phyloP scores from a whole-genome alignment of 1,140 invertebrate genomes.

The Pachypeltis micranthus region DNA sequence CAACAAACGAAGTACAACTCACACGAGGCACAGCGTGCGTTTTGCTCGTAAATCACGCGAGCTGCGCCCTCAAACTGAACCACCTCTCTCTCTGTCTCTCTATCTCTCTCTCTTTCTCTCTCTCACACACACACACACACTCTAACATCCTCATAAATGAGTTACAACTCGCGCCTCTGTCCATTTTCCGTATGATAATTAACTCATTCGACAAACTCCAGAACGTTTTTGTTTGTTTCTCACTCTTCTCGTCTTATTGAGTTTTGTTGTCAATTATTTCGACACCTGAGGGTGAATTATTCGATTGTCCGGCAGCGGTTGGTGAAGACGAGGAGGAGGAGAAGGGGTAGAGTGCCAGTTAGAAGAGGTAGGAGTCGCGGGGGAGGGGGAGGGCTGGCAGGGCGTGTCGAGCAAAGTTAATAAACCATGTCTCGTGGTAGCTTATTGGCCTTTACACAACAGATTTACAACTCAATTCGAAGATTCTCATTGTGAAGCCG shows the following conservation, averaged over 20 bases:
- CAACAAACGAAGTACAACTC: too few species aligned
- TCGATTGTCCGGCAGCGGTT: background rate
- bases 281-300: conserved; percentile 6
- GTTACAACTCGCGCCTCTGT: background rate
- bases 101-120: too few species aligned
- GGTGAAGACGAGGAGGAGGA: background rate
- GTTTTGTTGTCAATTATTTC: conserved; percentile 10
- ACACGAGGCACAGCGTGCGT: background rate
- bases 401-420: too few species aligned
- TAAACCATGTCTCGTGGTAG: background rate
- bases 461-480: conserved; percentile 5
- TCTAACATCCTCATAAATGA: too few species aligned
- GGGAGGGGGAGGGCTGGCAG: background rate
- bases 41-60: background rate
- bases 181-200: conserved; percentile 4
- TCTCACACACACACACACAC: too few species aligned
- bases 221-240: too few species aligned
- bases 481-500: background rate
- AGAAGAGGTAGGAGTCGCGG: background rate
- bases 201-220: background rate
- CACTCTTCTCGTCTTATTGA: background rate
- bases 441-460: conserved; percentile 3
- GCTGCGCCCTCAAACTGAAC: background rate
- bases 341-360: too few species aligned
- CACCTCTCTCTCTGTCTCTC: background rate